phyloP scores from a whole-genome alignment of 2,797 vertebrate species.

The Momotus momota region DNA sequence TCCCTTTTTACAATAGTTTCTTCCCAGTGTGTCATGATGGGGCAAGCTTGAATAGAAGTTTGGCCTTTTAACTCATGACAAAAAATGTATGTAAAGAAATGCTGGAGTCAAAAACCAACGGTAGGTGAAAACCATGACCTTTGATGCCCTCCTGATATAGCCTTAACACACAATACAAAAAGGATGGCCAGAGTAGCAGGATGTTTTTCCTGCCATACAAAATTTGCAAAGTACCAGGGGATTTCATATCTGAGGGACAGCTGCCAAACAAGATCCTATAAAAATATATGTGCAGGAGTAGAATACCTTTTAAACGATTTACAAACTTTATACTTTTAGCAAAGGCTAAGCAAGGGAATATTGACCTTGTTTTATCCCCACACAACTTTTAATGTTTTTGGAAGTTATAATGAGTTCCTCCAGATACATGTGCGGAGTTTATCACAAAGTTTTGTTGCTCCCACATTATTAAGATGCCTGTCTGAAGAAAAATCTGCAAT shows the following conservation, averaged over 20 bases:
- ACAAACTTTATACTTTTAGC: neutral
- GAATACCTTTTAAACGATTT: neutral
- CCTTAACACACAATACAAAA: neutral
- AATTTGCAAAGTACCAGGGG: neutral
- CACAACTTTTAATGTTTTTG: neutral
- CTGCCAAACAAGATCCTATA: neutral
- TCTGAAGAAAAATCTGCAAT: neutral
- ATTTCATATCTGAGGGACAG: neutral
- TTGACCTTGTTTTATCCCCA: neutral
- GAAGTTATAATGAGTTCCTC: neutral
- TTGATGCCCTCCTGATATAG: neutral
- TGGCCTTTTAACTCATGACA: neutral
- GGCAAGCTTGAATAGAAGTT: neutral
- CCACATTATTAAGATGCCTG: neutral
- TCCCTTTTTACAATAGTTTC: neutral
- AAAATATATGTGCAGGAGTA: neutral
- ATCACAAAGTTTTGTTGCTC: neutral
- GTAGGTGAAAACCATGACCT: neutral
- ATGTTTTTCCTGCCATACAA: neutral
- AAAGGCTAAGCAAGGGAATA: neutral
- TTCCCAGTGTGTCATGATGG: neutral
- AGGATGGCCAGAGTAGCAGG: neutral
- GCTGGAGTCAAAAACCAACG: neutral
- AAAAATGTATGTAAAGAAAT: neutral
- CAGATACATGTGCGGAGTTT: neutral